These are phyloP conservation scores for Macrotrachela quadricornifera DNA, from an alignment of 1,140 invertebrate species.

Conservation along the genomic window DNA sequence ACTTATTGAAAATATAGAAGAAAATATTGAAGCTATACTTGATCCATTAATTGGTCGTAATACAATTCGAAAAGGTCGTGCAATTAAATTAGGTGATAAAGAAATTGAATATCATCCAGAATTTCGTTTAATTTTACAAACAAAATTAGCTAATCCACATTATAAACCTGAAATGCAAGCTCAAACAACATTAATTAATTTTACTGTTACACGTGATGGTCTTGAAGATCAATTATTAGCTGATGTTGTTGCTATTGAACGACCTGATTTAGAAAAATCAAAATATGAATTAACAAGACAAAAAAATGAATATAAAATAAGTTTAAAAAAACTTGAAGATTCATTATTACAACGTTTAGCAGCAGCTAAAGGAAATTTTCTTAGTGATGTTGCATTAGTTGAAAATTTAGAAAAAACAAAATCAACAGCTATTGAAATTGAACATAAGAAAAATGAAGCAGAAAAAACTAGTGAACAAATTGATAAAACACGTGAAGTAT, in stretches of 20 bases:
- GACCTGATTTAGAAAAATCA: background rate
- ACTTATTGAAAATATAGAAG: constrained; percentile 27
- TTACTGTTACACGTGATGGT: constrained; percentile 82
- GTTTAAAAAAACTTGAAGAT: background rate
- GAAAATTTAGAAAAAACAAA: background rate
- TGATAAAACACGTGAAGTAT: background rate
- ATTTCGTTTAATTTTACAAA: constrained; percentile 74
- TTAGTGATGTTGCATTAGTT: background rate
- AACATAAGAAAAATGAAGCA: background rate
- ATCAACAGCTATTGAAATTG: background rate
- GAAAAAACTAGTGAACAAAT: background rate
- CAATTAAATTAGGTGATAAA: background rate
- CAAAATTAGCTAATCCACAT: constrained; percentile 85
- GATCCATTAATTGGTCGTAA: constrained; percentile 17
- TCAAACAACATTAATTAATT: constrained; percentile 83
- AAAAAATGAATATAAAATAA: background rate
- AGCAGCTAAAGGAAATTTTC: background rate
- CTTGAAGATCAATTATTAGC: constrained; percentile 85
- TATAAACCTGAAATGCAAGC: constrained; percentile 96
- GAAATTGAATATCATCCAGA: constrained; percentile 35
- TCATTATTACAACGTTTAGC: background rate
- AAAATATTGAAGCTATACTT: constrained; percentile 26
- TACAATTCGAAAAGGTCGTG: background rate
- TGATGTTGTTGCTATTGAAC: constrained; percentile 40
- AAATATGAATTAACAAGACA: background rate